Conservation (phyloP, 2,113 vertebrate genomes). For the Triplophysa tibetana region DNA sequence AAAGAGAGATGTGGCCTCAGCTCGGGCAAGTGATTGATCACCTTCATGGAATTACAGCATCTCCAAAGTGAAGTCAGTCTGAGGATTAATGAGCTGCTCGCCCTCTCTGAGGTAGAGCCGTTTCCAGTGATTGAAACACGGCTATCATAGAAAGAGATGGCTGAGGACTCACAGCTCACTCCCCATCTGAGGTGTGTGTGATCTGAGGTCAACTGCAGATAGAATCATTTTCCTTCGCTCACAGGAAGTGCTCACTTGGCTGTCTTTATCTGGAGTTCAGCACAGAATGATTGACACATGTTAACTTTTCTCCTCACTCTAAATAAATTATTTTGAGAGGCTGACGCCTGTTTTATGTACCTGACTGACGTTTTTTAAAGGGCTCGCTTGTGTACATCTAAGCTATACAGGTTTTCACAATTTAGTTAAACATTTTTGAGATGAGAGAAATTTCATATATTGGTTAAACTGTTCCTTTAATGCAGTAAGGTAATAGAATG, state of each 20-base stretch:
- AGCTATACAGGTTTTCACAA: conserved; percentile 10
- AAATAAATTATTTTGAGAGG: neutral
- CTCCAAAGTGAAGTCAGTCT: conserved; percentile 66
- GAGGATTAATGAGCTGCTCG: conserved; percentile 71
- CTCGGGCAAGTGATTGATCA: conserved; percentile 69
- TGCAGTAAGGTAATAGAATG: too few species aligned
- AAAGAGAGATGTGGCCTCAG: conserved; percentile 51
- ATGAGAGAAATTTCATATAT: too few species aligned
- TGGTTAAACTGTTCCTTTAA: too few species aligned
- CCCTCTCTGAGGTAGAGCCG: conserved; percentile 36
- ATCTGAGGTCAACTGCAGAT: conserved; percentile 25
- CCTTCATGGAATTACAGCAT: conserved; percentile 61
- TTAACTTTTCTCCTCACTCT: neutral
- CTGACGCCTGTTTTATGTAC: neutral
- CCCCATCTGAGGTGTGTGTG: conserved; percentile 26
- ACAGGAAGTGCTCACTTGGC: conserved; percentile 22
- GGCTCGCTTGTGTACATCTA: conserved; percentile 19
- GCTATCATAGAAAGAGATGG: conserved; percentile 36
- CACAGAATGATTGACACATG: neutral
- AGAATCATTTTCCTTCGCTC: conserved; percentile 46
- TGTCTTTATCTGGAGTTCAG: neutral
- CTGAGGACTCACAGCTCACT: conserved; percentile 30
- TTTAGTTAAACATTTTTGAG: too few species aligned
- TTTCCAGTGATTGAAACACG: conserved; percentile 42
- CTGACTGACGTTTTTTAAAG: neutral